Base-by-base conservation (phyloP, 2,113 vertebrate species). In the Montifringilla adamsi region DNA sequence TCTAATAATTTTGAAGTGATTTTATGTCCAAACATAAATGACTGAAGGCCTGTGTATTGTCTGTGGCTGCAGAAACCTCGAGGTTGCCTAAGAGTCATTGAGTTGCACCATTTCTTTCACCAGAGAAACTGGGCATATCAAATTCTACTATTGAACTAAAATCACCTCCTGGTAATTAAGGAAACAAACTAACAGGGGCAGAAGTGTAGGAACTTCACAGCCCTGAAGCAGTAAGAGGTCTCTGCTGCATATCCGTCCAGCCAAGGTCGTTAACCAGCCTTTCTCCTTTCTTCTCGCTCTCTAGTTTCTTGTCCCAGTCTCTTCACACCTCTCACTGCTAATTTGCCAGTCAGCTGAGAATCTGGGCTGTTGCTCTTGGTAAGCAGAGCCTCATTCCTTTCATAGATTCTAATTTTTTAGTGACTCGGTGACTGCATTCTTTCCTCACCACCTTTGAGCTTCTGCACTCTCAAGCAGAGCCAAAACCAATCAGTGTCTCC, bases 241-340 rank as follows among this genome's bases (percentile, higher is more conserved):
- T 75, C 0, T 1, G 23, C 67, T 67, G 27, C 3, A 0, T 63
- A 64, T 84, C 56, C 0, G 0, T 44, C 69, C 62, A 70, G 64
- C 44, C 0, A 1, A 49, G 44, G 58, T 72, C 37, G 37, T 75
- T 84, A 78, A 64, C 17, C 62, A 85, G 44, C 62, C 62, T 85
- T 87, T 56, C 72, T 67, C 53, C 56, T 84, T 91, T 44, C 83
- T 68, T 49, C 69, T 72, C 6, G 22, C 59, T n/a, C 76, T 26
- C 22, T 91, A 2, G 0, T 85, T 79, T 59, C 74, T 62, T 73
- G 27, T 91, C 73, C n/a, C 86, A 74, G 75, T 92, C 69, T 72
- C 56, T 89, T 93, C 6, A 1, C 62, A 88, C 90, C 53, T 90
- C 85, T 88, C 15, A 1, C 69, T 81, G 89, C 49, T 91, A 84